Evolutionary conservation across 2,888 invertebrate species (phyloP), one percentile per base, ranked within the genome.

Genomic region (Augochlorella aurata): DNA sequence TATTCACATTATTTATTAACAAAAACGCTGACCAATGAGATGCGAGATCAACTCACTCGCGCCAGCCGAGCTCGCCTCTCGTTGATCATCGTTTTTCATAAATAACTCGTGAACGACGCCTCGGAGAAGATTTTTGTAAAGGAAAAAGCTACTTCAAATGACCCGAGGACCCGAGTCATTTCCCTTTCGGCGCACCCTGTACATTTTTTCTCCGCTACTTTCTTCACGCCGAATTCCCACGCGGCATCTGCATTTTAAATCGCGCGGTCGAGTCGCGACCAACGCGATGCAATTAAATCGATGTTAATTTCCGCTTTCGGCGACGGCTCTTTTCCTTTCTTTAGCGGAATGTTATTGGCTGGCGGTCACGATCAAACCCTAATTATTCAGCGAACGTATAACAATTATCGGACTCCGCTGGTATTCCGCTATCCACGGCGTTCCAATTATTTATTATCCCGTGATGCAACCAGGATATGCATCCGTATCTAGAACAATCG

Each of bases 331-430:
- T 0, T 21, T 21, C 38, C 18, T 54, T 63, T 76, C 69, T 69
- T 61, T 16, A 9, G 21, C 12, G 54, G 14, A 18, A 38, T 58
- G 76, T 66, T 68, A 75, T 80, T 72, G 75, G 73, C 71, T 67
- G 70, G 21, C 38, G 68, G 79, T 65, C 61, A 14, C 75, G 74
- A 84, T 61, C 47, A 71, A 81, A 85, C 69, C 74, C 79, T 85
- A 87, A 87, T 87, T 84, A 84, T 74, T 63, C 69, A 67, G 21
- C 10, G 61, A 74, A 74, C 71, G 74, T 71, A 69, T 67, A 82
- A 87, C 81, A 82, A 82, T 84, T 82, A 87, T 87, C 79, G 87
- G 85, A 58, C 72, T 82, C 74, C 68, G 70, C 24, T 38, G 72
- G 54, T 67, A 38, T 38, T 5, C 5, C 38, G 2, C 38, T 38